Evolutionary conservation across 2,113 vertebrate genomes (phyloP), one percentile per base, ranked within the genome.

Genomic region (Antigone vipio): DNA sequence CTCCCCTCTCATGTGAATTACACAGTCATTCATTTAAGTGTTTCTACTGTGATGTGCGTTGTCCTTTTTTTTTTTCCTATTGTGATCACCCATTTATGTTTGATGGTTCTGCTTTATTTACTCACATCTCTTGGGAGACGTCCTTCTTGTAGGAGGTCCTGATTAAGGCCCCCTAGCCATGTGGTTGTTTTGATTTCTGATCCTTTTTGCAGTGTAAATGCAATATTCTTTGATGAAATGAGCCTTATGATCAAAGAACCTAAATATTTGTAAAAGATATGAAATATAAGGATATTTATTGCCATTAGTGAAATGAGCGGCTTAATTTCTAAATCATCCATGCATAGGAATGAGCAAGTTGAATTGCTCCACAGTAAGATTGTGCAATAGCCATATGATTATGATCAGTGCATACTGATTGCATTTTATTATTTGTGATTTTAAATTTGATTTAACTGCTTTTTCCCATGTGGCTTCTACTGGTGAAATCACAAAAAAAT

Each of bases 281-380:
- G 9, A 95, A 93, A 80, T 86, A 24, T 59, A 59, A 69, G 10
- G 50, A 47, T 91, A 81, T 93, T 88, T 86, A 67, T 89, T 78
- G 63, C 30, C 27, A 67, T 71, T 78, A 86, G 32, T 40, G 47
- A 93, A 95, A 93, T 30, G 38, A 92, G 16, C 13, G 71, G 11
- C 59, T 93, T 88, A 7, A 77, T 91, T 89, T 95, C 26, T 49
- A 84, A 91, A 80, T 91, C 27, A 62, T 53, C 30, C 35, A 12
- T 64, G 26, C 80, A 42, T 17, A 55, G 50, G 68, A 92, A 93
- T 26, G 14, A 93, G 34, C 9, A 81, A 44, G 67, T 42, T 74
- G 45, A 76, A 73, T 69, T 74, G 27, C 29, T 55, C 29, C 29
- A 55, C 53, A 55, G 29, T 55, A 30, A 55, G 29, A 29, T 30